Evolutionary conservation across 2,113 vertebrate genomes (phyloP), one percentile per base, ranked within the genome.

Genomic region (Oophaga pumilio): DNA sequence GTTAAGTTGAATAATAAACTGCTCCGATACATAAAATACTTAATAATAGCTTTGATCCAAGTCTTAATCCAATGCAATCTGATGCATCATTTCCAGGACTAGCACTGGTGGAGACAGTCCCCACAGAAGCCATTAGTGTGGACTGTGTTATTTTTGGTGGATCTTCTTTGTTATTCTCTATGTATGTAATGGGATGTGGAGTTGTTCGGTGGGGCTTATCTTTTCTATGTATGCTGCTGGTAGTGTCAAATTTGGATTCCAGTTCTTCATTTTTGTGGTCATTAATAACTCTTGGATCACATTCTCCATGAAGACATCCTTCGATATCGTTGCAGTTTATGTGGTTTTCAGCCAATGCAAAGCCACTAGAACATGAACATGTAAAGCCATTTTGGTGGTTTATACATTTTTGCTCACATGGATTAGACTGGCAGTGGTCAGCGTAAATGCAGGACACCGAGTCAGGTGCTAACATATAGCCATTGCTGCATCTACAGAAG

Each of bases 1-100:
- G 91, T 92, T 88, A 95, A 20, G 33, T 43, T 43, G 81, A 95
- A 76, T 11, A 95, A 86, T 94, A 87, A 85, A 94, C 89, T 68
- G 89, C 93, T 22, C 95, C 91, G 0, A 93, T 93, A 15, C 93
- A 95, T 80, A 95, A 86, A 84, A 94, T 94, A 77, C 94, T 94
- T 15, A 94, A 94, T 4, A 95, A 85, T 8, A 95, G 91, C 68
- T 95, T 88, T 76, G 88, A 91, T n/a, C 93, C 91, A 0, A 89
- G 76, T 10, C 90, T 52, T 0, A 87, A 4, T 0, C 83, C 74
- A 0, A 6, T 82, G 13, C 76, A 84, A 2, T 88, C 49, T 0
- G 57, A 24, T 43, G 52, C 14, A 0, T 64, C 77, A 43, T 89
- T 64, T 50, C 60, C 53, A 2, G 11, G 22, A 0, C n/a, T 56